Percentiles rank a stretch among this genome's conserved stretches.
Conservation (phyloP, 2,113 vertebrate species). For the Leucopternis melanops region DNA sequence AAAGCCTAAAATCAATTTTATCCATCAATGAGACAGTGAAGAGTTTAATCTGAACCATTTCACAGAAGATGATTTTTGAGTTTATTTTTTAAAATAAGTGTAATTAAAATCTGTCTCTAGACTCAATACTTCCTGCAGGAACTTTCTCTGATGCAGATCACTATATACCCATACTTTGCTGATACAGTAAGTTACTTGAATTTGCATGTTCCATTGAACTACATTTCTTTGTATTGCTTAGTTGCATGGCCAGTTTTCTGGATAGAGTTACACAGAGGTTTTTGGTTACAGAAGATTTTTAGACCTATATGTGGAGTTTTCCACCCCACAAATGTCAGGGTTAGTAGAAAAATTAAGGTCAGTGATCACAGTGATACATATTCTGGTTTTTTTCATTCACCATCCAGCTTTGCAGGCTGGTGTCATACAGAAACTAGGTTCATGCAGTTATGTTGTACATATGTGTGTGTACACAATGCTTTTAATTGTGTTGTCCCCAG, state of each 20-base stretch:
- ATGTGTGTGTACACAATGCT: not conserved
- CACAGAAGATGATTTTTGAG: not conserved
- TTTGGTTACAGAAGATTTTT: not conserved
- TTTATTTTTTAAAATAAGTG: not conserved
- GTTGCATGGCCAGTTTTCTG: not conserved
- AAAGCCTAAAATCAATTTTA: not conserved
- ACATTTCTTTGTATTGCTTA: not conserved
- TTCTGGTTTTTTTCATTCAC: not conserved
- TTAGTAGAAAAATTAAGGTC: not conserved
- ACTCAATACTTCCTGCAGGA: not conserved
- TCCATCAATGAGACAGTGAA: not conserved
- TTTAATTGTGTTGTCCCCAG: not conserved
- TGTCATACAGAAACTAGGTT: not conserved
- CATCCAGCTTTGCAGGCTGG: not conserved
- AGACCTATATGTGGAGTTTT: not conserved
- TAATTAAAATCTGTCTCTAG: not conserved
- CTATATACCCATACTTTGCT: not conserved
- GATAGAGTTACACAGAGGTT: not conserved
- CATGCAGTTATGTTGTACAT: no score
- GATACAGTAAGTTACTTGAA: not conserved
- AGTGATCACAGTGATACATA: not conserved
- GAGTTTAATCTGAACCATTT: not conserved
- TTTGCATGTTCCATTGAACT: not conserved
- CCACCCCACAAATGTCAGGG: not conserved
- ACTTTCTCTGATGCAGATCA: not conserved